A percentile compares a stretch with the other conserved stretches of the same genome.
These are phyloP conservation scores for Piliocolobus tephrosceles DNA, from an alignment of 2,113 vertebrate genomes.

Conservation along the genomic window DNA sequence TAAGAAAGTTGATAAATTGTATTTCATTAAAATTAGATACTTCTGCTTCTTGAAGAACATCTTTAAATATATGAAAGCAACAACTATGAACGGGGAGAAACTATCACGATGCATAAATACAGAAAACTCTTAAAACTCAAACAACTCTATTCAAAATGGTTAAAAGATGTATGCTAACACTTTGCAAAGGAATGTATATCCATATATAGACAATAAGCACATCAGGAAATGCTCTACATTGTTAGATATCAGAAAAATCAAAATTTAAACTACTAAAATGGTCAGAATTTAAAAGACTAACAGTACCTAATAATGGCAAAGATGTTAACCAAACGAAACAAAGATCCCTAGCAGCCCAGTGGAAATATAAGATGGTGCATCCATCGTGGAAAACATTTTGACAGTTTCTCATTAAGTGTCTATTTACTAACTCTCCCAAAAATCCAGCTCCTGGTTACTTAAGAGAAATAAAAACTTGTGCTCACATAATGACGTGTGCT, in stretches of 20 bases:
- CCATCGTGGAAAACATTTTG: not conserved
- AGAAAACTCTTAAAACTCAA: not conserved
- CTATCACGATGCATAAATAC: not conserved
- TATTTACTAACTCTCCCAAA: not conserved
- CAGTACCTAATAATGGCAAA: not conserved
- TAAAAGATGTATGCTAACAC: not conserved
- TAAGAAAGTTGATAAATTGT: not conserved
- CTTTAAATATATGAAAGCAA: not conserved
- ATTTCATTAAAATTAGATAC: not conserved
- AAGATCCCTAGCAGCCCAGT: fast-evolving
- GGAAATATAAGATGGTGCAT: not conserved
- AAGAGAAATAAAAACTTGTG: not conserved
- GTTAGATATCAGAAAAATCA: not conserved
- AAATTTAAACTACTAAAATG: not conserved
- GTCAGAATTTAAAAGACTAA: not conserved
- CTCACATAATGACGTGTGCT: not conserved
- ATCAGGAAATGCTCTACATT: not conserved
- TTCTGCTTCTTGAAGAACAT: not conserved
- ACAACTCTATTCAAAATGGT: not conserved
- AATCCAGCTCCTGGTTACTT: not conserved
- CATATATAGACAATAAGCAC: no score
- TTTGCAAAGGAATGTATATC: not conserved
- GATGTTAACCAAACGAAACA: not conserved
- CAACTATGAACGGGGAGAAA: not conserved
- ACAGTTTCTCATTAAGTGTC: not conserved